These are phyloP conservation scores for Drymonia ruficornis DNA, from an alignment of 2,888 invertebrate species.

Conservation along the genomic window DNA sequence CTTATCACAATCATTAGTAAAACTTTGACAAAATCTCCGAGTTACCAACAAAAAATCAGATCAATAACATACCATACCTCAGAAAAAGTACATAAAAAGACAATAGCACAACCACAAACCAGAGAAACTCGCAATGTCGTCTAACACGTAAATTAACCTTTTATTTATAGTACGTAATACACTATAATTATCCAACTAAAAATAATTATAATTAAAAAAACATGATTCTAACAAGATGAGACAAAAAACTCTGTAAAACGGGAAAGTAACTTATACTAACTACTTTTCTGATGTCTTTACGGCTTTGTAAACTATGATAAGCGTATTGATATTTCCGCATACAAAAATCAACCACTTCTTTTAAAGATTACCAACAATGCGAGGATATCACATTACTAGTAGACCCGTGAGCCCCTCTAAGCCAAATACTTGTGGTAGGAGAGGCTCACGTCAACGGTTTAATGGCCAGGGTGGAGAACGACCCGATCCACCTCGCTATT, in stretches of 20 bases:
- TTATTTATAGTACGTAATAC: constrained; percentile 75
- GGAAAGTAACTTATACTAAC: constrained; percentile 42
- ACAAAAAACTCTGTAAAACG: constrained; percentile 48
- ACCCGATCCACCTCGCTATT: no score
- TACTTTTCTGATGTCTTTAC: constrained; percentile 25
- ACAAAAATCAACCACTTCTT: constrained; percentile 14
- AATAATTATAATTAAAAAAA: constrained; percentile 59
- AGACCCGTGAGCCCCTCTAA: not conserved
- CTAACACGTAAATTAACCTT: constrained; percentile 76
- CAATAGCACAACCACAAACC: constrained; percentile 80
- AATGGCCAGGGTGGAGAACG: no score
- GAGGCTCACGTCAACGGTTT: no score
- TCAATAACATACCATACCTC: constrained; percentile 32
- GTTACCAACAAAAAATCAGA: constrained; percentile 25
- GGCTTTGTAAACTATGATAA: constrained; percentile 23
- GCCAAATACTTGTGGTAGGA: no score
- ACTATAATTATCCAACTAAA: constrained; percentile 75
- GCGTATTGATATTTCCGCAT: not conserved
- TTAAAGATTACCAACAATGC: no score
- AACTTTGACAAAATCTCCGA: not conserved
- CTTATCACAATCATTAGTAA: not conserved
- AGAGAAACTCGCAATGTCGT: constrained; percentile 76
- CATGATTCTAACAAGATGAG: constrained; percentile 64
- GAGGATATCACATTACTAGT: no score
- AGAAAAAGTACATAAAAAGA: constrained; percentile 46